Conservation (phyloP, 1,140 invertebrate genomes). For the Sesamia nonagrioides region DNA sequence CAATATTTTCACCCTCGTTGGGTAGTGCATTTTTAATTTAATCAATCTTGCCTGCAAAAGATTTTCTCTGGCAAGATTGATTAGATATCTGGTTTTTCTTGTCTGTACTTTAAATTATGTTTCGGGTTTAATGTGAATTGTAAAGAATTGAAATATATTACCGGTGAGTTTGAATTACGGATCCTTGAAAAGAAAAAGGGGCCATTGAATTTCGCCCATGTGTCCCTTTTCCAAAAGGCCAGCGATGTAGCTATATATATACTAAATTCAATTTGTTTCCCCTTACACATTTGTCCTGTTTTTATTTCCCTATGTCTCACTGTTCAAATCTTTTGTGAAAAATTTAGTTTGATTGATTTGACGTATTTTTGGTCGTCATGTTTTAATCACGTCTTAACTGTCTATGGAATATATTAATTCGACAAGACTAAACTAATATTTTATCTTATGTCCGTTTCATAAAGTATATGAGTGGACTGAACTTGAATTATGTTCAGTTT, state of each 20-base stretch:
- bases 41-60: not conserved
- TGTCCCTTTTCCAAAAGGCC: not conserved
- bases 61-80: not conserved
- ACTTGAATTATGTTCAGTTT: too few relatives aligned
- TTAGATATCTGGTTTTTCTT: too few relatives aligned
- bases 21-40: not conserved
- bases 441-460: not conserved
- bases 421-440: too few relatives aligned
- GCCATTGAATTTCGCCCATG: slow-evolving; percentile 2
- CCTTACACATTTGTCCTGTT: not conserved
- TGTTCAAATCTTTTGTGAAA: too few relatives aligned
- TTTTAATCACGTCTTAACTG: too few relatives aligned
- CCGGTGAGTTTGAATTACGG: not conserved
- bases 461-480: not conserved
- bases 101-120: not conserved
- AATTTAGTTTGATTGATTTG: not conserved
- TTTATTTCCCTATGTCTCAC: not conserved
- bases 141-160: not conserved
- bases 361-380: too few relatives aligned
- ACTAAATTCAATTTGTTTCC: slow-evolving; percentile 4
- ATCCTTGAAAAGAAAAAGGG: not conserved
- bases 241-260: not conserved
- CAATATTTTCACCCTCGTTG: not conserved
- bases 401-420: too few relatives aligned
- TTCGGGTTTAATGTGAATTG: not conserved